A percentile compares a stretch with the other conserved stretches of the same genome.
These are phyloP conservation scores for Netelia inedita DNA, from an alignment of 2,888 invertebrate genomes.

Conservation along the genomic window DNA sequence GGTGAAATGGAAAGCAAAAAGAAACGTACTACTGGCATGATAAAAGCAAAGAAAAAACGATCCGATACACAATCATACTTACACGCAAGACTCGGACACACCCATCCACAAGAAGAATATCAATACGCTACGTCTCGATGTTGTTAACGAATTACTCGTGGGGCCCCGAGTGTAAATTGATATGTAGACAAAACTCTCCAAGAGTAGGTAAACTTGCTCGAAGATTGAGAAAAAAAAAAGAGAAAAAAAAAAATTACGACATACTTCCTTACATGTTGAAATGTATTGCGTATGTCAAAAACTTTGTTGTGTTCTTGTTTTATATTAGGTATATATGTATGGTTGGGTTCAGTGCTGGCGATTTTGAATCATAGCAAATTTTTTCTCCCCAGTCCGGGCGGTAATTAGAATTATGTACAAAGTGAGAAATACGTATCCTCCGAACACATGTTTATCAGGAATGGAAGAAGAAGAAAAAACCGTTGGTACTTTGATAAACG, in stretches of 20 bases:
- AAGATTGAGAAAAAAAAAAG: constrained; percentile 64
- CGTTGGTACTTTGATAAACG: constrained; percentile 50
- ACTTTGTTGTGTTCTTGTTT: constrained; percentile 85
- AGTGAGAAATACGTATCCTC: constrained; percentile 52
- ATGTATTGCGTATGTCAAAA: constrained; percentile 83
- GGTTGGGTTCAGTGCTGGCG: constrained; percentile 81
- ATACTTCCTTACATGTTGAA: constrained; percentile 83
- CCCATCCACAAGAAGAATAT: constrained; percentile 69
- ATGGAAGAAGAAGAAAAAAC: constrained; percentile 43
- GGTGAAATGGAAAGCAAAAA: constrained; percentile 45
- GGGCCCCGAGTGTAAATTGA: constrained; percentile 68
- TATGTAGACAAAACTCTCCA: constrained; percentile 67
- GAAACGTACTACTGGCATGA: constrained; percentile 52
- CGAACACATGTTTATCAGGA: constrained; percentile 33
- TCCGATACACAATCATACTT: constrained; percentile 19
- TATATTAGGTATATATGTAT: constrained; percentile 83
- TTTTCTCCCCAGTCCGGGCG: constrained; percentile 30
- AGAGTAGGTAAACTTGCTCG: constrained; percentile 71
- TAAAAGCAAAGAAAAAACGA: constrained; percentile 32
- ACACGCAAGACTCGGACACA: constrained; percentile 37
- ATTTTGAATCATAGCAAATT: constrained; percentile 68
- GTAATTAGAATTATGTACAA: constrained; percentile 69
- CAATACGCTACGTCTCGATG: constrained; percentile 73
- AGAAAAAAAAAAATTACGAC: constrained; percentile 75
- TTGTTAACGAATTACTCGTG: constrained; percentile 74